phyloP scores from a whole-genome alignment of 2,797 vertebrate genomes.

The Malacoctenus gilli region DNA sequence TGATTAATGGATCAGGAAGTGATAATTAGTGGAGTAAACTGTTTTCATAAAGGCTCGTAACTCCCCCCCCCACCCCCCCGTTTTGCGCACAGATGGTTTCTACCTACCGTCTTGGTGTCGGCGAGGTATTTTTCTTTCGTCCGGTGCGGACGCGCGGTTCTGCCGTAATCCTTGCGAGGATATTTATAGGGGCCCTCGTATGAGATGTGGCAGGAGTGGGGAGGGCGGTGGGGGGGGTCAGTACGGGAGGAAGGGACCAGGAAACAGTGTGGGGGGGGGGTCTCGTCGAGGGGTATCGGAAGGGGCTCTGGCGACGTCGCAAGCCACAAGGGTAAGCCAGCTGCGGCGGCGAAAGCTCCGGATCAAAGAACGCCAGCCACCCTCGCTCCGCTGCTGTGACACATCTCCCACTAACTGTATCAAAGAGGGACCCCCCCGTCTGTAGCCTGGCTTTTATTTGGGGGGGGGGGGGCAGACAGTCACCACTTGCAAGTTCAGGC shows the following conservation, averaged over 20 bases:
- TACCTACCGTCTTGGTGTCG: slow-evolving; percentile 31
- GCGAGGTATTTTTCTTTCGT: slow-evolving; percentile 48
- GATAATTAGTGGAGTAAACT: slow-evolving; percentile 61
- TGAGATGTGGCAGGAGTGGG: slow-evolving; percentile 64
- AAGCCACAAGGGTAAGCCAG: slow-evolving; percentile 78
- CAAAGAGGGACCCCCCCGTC: slow-evolving; percentile 55
- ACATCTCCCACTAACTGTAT: slow-evolving; percentile 57
- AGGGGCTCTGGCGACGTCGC: slow-evolving; percentile 75
- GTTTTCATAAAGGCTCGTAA: slow-evolving; percentile 64
- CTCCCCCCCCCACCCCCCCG: too few relatives aligned
- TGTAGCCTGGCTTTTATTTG: slow-evolving; percentile 67
- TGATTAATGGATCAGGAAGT: slow-evolving; percentile 70
- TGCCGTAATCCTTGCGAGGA: too few relatives aligned
- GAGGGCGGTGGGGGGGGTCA: slow-evolving; percentile 63
- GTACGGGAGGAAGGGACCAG: slow-evolving; percentile 65
- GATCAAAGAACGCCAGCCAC: slow-evolving; percentile 73
- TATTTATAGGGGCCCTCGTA: slow-evolving; percentile 73
- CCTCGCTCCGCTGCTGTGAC: slow-evolving; percentile 57
- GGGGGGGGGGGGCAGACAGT: slow-evolving; percentile 56
- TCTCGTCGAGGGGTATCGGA: slow-evolving; percentile 65
- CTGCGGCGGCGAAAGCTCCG: slow-evolving; percentile 72
- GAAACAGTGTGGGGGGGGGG: slow-evolving; percentile 67
- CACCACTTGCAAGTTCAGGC: slow-evolving; percentile 24
- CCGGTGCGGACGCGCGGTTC: too few relatives aligned
- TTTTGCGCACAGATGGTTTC: too few relatives aligned